Conservation (phyloP, 2,113 vertebrate genomes). For the Ptilorrhoa leucosticta region DNA sequence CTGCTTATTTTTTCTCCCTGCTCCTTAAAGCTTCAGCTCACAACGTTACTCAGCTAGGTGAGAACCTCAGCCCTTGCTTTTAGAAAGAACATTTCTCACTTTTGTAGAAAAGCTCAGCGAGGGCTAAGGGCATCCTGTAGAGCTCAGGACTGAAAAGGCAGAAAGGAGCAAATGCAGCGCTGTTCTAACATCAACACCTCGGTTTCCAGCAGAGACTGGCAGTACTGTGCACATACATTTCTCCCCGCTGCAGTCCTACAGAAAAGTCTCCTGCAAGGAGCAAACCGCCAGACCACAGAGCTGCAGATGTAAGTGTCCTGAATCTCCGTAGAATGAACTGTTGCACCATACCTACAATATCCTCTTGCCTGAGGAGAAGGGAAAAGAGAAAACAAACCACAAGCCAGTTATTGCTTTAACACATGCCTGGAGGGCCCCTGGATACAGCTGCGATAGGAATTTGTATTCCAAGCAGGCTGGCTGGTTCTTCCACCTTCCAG, state of each 20-base stretch:
- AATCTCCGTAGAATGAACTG: not conserved
- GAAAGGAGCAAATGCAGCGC: not conserved
- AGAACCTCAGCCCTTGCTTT: not conserved
- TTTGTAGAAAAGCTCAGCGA: not conserved
- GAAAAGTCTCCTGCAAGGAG: not conserved
- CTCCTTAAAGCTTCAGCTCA: not conserved
- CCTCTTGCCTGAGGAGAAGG: not conserved
- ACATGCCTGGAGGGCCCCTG: not conserved
- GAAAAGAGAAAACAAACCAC: not conserved
- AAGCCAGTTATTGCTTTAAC: not conserved
- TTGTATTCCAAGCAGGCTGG: not conserved
- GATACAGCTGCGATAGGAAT: not conserved
- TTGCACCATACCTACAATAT: not conserved
- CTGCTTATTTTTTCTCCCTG: not conserved
- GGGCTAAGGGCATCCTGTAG: not conserved
- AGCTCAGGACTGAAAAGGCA: not conserved
- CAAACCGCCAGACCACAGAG: not conserved
- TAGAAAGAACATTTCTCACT: not conserved
- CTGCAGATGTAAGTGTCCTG: not conserved
- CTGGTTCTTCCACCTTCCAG: not conserved
- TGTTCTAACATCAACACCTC: not conserved
- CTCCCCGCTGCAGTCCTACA: not conserved
- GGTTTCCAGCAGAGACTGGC: not conserved
- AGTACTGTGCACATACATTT: not conserved
- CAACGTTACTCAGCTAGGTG: not conserved